These are phyloP conservation scores for Willisornis vidua DNA, from an alignment of 2,113 vertebrate species.

Conservation along the genomic window DNA sequence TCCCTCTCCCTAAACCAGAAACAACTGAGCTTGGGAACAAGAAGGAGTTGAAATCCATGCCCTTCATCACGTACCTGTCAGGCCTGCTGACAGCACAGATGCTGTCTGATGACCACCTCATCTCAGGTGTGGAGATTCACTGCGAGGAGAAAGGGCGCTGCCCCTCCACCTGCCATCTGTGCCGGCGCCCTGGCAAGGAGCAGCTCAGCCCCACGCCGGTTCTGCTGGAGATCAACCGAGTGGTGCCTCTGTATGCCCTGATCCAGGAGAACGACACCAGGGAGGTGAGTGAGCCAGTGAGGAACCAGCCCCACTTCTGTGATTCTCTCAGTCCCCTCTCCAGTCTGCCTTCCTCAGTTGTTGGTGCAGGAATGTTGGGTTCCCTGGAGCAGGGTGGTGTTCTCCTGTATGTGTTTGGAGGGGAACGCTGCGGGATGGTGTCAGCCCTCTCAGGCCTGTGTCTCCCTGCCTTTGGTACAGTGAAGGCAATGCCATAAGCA, in stretches of 20 bases:
- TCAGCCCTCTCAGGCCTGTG: neutral
- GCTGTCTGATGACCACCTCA: constrained; percentile 90
- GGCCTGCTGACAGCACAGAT: constrained; percentile 92
- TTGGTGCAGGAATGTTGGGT: neutral
- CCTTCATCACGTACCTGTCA: constrained; percentile 96
- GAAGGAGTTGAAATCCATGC: constrained; percentile 92
- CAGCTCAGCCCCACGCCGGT: constrained; percentile 89
- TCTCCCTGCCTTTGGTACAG: neutral
- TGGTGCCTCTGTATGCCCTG: constrained; percentile 91
- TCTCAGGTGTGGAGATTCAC: constrained; percentile 91
- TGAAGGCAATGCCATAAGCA: neutral
- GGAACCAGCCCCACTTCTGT: neutral
- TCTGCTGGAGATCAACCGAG: constrained; percentile 90
- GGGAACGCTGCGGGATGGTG: neutral
- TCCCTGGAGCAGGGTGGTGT: fast-evolving
- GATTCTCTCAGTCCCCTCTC: neutral
- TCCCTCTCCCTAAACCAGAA: constrained; percentile 75
- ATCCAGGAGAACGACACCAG: constrained; percentile 94
- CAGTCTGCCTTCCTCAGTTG: neutral
- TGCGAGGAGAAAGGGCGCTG: constrained; percentile 95
- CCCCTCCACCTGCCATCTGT: constrained; percentile 91
- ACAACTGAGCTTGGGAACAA: constrained; percentile 92
- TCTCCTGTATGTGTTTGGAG: neutral
- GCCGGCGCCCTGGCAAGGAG: constrained; percentile 86
- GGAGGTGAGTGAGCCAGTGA: constrained; percentile 81